phyloP scores from a whole-genome alignment of 2,888 invertebrate species.

The Rhingia rostrata region DNA sequence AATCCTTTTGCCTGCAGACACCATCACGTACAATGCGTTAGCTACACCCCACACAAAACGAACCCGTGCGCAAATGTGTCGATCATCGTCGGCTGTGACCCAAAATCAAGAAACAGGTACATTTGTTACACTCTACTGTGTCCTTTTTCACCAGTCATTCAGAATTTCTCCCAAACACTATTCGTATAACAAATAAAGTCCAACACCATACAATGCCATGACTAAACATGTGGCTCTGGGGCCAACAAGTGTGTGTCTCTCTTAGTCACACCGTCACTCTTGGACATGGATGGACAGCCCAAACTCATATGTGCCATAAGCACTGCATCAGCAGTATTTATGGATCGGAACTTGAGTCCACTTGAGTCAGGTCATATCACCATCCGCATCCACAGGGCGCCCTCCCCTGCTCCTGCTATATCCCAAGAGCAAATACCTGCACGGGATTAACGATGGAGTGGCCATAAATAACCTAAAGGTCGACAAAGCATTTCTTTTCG shows the following conservation, averaged over 20 bases:
- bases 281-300: constrained; percentile 37
- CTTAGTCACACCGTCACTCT: constrained; percentile 35
- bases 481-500: constrained; percentile 63
- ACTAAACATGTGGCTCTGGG: constrained; percentile 62
- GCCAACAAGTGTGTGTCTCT: constrained; percentile 70
- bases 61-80: constrained; percentile 57
- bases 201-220: constrained; percentile 38
- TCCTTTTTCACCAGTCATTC: constrained; percentile 56
- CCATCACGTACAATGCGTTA: constrained; percentile 62
- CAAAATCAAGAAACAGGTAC: constrained; percentile 63
- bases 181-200: constrained; percentile 59
- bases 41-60: constrained; percentile 7
- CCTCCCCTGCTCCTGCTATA: constrained; percentile 2
- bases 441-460: constrained; percentile 71
- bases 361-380: constrained; percentile 21
- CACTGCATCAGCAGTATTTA: constrained; percentile 72
- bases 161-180: constrained; percentile 48
- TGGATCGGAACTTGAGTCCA: constrained; percentile 53
- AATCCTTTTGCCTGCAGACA: constrained; percentile 55
- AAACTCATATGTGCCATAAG: constrained; percentile 61
- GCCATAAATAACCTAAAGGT: constrained; percentile 73
- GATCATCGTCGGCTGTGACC: constrained; percentile 66
- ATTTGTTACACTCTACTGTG: constrained; percentile 40
- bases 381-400: not conserved
- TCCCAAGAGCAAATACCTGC: constrained; percentile 72